A percentile compares a stretch with the other conserved stretches of the same genome.
phyloP scores from a whole-genome alignment of 2,113 vertebrate species.

The Elgaria multicarinata region DNA sequence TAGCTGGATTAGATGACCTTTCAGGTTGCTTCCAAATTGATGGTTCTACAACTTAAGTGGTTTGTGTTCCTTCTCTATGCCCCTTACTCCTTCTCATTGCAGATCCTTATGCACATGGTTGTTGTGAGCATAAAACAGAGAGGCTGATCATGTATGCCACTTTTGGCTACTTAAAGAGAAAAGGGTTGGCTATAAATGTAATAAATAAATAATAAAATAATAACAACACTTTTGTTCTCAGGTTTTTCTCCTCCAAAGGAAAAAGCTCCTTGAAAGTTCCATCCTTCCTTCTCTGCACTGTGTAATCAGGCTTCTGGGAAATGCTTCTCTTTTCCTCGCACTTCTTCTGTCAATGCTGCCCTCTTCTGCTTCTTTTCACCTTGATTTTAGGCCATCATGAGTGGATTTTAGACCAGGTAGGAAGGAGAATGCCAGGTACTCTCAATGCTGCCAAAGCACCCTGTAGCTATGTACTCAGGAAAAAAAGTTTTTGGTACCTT shows the following conservation, averaged over 20 bases:
- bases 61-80: not conserved
- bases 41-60: not conserved
- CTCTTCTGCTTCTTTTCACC: constrained; percentile 22
- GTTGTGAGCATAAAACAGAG: not conserved
- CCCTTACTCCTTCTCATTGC: not conserved
- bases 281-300: not conserved
- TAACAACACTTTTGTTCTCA: not conserved
- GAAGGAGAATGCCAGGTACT: constrained; percentile 25
- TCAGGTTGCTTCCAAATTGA: not conserved
- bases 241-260: not conserved
- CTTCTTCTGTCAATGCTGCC: constrained; percentile 9
- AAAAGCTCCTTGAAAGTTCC: not conserved
- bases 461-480: not conserved
- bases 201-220: not conserved
- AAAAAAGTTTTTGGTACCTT: not conserved
- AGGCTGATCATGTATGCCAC: no score
- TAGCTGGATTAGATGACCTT: no score
- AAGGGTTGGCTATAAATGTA: no score
- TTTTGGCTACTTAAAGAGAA: no score
- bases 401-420: constrained; percentile 11
- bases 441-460: not conserved
- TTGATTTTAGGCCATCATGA: constrained; percentile 20
- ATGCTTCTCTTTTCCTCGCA: constrained; percentile 7
- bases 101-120: not conserved
- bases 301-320: not conserved